Evolutionary conservation across 2,797 vertebrate species (phyloP), one percentile per base, ranked within the genome.

Genomic region (Phataginus tetradactyla): DNA sequence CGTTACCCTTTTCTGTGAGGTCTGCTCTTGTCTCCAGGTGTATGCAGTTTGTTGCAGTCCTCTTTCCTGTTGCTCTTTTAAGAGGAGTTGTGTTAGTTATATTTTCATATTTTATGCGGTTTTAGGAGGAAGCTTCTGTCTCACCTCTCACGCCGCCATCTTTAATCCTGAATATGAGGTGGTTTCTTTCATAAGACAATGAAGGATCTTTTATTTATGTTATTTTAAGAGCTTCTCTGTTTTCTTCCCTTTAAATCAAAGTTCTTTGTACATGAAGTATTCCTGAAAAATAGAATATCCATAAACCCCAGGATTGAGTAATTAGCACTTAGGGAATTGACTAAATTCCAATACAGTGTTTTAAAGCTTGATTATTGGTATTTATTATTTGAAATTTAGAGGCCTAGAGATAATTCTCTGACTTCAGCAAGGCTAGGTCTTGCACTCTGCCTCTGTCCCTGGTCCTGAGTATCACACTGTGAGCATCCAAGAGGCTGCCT

Each of bases 401-500:
- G 83, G 39, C 75, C 59, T 49, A 68, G 83, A 63, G 66, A 25
- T 83, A 57, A 84, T 71, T 74, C 42, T 8, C 11, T 13, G 15
- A 61, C 7, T 18, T 39, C 45, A 8, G 0, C 7, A 39, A 27
- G 74, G 10, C 20, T 51, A 39, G 20, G 17, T 29, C 0, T 0
- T 15, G 84, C 15, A 10, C 12, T 64, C 34, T 80, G 81, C 55
- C 17, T 69, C 93, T 98, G 94, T 97, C 94, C 88, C 11, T 32
- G 95, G 86, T 97, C 29, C 96, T 97, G 96, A 97, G 80, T 23
- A 51, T 15, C n/a, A 45, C 29, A 12, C n/a, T 3, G 5, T 63
- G 21, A 11, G 42, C 37, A 7, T 18, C 45, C 6, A 1, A 1
- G 32, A 75, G 86, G 10, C 21, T 86, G 27, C n/a, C 53, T 86